Percentiles rank a stretch among this genome's conserved stretches.
These are phyloP conservation scores for Oryzias melastigma DNA, from an alignment of 2,113 vertebrate genomes.

Conservation along the genomic window DNA sequence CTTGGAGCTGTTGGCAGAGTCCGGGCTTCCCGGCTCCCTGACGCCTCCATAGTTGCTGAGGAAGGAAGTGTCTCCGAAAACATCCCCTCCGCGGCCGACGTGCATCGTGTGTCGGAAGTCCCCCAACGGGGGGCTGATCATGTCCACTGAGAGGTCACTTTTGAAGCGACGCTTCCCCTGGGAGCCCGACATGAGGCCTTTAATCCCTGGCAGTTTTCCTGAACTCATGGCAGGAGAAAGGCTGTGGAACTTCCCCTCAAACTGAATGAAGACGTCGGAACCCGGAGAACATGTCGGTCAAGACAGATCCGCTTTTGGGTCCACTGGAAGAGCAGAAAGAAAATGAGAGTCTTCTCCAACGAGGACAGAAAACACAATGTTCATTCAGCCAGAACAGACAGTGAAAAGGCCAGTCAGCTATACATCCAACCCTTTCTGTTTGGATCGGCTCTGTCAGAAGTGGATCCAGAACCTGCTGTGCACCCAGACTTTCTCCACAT, in stretches of 20 bases:
- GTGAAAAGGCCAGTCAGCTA: conserved; percentile 49
- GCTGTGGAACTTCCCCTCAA: conserved; percentile 27
- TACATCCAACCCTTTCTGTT: conserved; percentile 10
- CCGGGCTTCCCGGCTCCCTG: conserved; percentile 52
- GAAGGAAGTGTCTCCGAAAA: conserved; percentile 97
- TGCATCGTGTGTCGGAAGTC: conserved; percentile 98
- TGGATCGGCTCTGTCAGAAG: conserved; percentile 8
- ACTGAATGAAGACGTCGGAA: neutral
- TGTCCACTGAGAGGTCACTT: conserved; percentile 87
- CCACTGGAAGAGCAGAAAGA: conserved; percentile 44
- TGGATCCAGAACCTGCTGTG: conserved; percentile 1
- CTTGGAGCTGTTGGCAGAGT: conserved; percentile 71
- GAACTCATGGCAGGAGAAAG: conserved; percentile 81
- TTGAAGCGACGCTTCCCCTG: conserved; percentile 85
- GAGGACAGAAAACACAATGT: conserved; percentile 28
- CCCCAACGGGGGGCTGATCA: conserved; percentile 91
- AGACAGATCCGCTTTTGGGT: conserved; percentile 19
- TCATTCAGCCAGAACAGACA: conserved; percentile 42
- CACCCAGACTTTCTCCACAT: neutral
- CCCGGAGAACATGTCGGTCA: conserved; percentile 34
- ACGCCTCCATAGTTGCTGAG: conserved; percentile 87
- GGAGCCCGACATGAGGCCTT: conserved; percentile 85
- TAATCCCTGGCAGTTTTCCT: conserved; percentile 86
- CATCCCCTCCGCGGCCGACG: conserved; percentile 89
- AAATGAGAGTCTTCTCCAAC: conserved; percentile 14